Base-by-base conservation (phyloP, 2,797 vertebrate genomes). In the Pantherophis vulpinus region DNA sequence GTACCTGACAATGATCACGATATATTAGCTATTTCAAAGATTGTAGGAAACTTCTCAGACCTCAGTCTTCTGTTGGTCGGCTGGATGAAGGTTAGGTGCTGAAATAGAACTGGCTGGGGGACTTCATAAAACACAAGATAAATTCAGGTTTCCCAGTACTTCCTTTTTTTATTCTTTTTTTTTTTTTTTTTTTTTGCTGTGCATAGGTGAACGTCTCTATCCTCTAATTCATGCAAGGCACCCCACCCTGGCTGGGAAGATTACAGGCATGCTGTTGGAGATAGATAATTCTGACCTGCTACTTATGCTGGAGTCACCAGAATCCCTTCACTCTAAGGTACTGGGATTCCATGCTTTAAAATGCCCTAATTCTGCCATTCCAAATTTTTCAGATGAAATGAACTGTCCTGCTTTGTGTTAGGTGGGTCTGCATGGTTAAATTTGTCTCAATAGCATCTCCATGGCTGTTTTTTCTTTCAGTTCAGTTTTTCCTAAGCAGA, bases 201-300 rank as follows among this genome's bases (percentile, higher is more conserved):
- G 92, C 87, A 60, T 93, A 99, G 98, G 98, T 63, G 99, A 99
- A 94, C 96, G 96, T 20, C 97, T 99, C 93, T 99, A 99, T 96
- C 98, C 99, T 0, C 97, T 99, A 83, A 98, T 99, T 95, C 98
- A 98, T 0, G 74, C 96, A 0, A 93, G 98, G 95, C 98, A 99
- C n/a, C 97, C 98, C 2, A 96, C 96, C 0, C 95, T 99, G 97
- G 99, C 99, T 0, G 99, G 99, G 87, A 99, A 99, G 97, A 99
- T 99, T 97, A 99, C 99, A 0, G 99, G 99, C 91, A 99, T 99
- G 99, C 97, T 99, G 97, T 97, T 99, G 95, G 99, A 99, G 97
- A 99, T 99, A 0, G 99, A 99, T 97, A 99, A 99, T 97, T 99
- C 99, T 0, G 99, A 99, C 97, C 98, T 99, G 95, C 97, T 99